Evolutionary conservation across 2,797 vertebrate genomes (phyloP), one percentile per base, ranked within the genome.

Genomic region (Hoplostethus atlanticus): DNA sequence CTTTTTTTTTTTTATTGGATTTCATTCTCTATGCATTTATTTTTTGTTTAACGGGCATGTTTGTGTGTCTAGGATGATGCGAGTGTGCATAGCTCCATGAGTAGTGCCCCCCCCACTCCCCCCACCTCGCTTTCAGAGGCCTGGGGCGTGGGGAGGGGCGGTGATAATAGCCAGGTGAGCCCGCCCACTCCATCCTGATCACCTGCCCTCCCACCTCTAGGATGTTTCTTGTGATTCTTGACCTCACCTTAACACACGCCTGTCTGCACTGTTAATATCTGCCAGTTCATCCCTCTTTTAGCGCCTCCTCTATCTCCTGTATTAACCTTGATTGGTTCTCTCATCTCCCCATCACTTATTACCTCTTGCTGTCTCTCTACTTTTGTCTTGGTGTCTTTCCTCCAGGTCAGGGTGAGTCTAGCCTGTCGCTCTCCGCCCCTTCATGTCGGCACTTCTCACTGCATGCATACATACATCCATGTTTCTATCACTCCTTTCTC

Each of bases 161-260:
- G 64, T 85, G 82, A 77, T 15, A 77, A 69, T 63, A 57, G 81
- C 62, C 75, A 91, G 91, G 89, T 92, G 88, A 91, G 90, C 71
- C 50, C 63, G 63, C 73, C 83, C 65, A 53, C 65, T 53, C 34
- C 31, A 34, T 65, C 66, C 73, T 25, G 36, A 48, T 53, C 30
- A 36, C 53, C 40, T 66, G 6, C 30, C 30, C 15, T 42, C 75
- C 28, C 63, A 66, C 57, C 47, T 50, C 44, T 40, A 73, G 12
- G 56, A 38, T 50, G 16, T 46, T 17, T 48, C 64, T 21, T 21
- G 21, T 21, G 21, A 21, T 21, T 21, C 21, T 55, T 67, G 8
- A 56, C 47, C 40, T 25, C 38, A 40, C 48, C 42, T 51, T n/a
- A 13, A 13, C 30, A 36, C 34, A 15, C 28, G 28, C 16, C 42